Evolutionary conservation across 2,888 invertebrate genomes (phyloP).

Genomic region (Idaea biselata): DNA sequence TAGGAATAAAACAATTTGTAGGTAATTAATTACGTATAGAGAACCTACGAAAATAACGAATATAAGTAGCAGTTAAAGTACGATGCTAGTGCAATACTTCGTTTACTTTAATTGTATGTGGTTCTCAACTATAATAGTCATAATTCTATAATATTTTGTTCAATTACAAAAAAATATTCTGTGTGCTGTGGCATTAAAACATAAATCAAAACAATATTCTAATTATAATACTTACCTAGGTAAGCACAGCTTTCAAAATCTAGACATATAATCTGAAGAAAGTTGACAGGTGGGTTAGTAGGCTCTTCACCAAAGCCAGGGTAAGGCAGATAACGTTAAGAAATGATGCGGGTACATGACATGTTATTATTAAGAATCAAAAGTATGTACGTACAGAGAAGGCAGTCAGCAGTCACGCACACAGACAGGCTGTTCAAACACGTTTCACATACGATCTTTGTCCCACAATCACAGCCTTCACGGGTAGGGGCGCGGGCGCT

Average conservation of each 20-base stretch:
- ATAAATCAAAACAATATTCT: too few relatives aligned
- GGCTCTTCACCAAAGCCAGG: background rate
- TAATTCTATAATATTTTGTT: too few relatives aligned
- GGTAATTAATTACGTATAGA: too few relatives aligned
- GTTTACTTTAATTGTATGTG: too few relatives aligned
- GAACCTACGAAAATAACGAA: too few relatives aligned
- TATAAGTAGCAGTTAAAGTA: too few relatives aligned
- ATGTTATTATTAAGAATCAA: slow-evolving; percentile 1
- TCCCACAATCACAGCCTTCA: slow-evolving; percentile 69
- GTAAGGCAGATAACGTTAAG: background rate
- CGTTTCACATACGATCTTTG: slow-evolving; percentile 65
- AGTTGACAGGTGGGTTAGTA: background rate
- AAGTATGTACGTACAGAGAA: background rate
- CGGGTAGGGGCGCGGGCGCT: slow-evolving; percentile 28
- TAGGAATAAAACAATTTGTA: too few relatives aligned
- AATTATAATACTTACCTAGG: too few relatives aligned
- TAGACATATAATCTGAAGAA: background rate
- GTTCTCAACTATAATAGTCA: too few relatives aligned
- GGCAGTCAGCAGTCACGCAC: slow-evolving; percentile 16
- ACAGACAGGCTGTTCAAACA: slow-evolving; percentile 58
- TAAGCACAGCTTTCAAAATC: background rate
- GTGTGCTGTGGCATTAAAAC: too few relatives aligned
- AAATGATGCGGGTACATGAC: slow-evolving; percentile 1
- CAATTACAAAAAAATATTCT: too few relatives aligned
- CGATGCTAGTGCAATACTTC: too few relatives aligned